Base-by-base conservation (phyloP, 2,888 invertebrate species). In the Argyresthia albistria region DNA sequence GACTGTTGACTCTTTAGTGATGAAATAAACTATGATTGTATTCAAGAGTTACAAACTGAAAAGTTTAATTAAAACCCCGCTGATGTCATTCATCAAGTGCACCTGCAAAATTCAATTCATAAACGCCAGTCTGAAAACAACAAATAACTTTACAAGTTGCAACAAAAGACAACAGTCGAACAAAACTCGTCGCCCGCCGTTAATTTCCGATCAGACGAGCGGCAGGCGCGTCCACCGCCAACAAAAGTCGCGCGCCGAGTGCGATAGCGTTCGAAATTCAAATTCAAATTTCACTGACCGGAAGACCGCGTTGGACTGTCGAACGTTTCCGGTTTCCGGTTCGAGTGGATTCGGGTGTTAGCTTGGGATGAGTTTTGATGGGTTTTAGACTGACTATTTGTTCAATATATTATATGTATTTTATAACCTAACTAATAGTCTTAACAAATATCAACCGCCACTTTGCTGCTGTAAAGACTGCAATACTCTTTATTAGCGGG, bases 261-360 rank as follows among this genome's bases (percentile, higher is more conserved):
- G 76, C 67, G 76, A 65, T 81, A 80, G 69, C 76, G 73, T 16
- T 37, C 48, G 37, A 49, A 39, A 81, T 84, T 80, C 79, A 82
- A 83, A 82, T 84, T 80, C 79, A 82, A 83, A 84, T 84, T 80
- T 78, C 77, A 73, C 80, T 81, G 79, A 82, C 82, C 82, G 83
- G 83, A 82, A 76, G 77, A 72, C 67, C 70, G 65, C 15, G 12
- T 36, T 39, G 12, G 39, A 37, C 14, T 66, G 76, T 71, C 75
- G 64, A 70, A 59, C 58, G 65, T 61, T 57, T 79, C 80, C 81
- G 72, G 71, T 25, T 15, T 39, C 39, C 39, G 39, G 10, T 39
- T 9, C 8, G 8, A 16, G 46, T 16, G 14, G 14, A 64, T 62
- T 62, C 61, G 69, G 69, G 70, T 69, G 70, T 60, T 14, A 14